Evolutionary conservation across 2,113 vertebrate species (phyloP).

Genomic region (Psilopsiagon aurifrons): DNA sequence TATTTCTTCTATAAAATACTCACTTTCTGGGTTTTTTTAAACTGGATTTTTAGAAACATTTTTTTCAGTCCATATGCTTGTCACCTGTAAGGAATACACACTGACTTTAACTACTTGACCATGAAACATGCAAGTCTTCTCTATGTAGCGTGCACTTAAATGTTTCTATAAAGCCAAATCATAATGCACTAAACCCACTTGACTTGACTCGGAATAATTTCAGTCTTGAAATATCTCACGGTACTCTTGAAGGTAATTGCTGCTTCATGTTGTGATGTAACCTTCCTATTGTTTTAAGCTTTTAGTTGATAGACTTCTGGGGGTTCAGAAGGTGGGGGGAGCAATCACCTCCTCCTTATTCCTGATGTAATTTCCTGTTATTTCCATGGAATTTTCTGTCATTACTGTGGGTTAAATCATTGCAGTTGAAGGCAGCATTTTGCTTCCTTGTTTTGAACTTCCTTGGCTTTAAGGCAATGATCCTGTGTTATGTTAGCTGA

Average conservation of each 20-base stretch:
- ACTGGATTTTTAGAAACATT: not conserved
- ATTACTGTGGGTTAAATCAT: not conserved
- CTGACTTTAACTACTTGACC: not conserved
- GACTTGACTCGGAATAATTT: not conserved
- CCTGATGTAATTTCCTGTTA: not conserved
- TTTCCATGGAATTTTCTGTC: not conserved
- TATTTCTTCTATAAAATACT: not conserved
- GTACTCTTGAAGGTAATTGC: not conserved
- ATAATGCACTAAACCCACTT: not conserved
- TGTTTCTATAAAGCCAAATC: slow-evolving; percentile 41
- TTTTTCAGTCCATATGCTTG: not conserved
- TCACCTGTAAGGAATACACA: not conserved
- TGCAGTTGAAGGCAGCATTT: not conserved
- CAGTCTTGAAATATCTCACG: not conserved
- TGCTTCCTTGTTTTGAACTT: not conserved
- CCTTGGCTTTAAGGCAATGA: not conserved
- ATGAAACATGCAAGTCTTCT: not conserved
- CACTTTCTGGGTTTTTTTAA: not conserved
- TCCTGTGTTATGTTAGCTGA: fast-evolving
- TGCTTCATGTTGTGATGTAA: slow-evolving; percentile 4
- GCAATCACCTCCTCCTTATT: not conserved
- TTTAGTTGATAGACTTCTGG: not conserved
- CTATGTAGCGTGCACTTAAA: not conserved
- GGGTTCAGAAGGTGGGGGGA: not conserved
- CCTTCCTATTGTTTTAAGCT: not conserved